Percentiles rank a stretch among this genome's conserved stretches.
phyloP scores from a whole-genome alignment of 2,797 vertebrate genomes.

The Syndactyla subalaris region DNA sequence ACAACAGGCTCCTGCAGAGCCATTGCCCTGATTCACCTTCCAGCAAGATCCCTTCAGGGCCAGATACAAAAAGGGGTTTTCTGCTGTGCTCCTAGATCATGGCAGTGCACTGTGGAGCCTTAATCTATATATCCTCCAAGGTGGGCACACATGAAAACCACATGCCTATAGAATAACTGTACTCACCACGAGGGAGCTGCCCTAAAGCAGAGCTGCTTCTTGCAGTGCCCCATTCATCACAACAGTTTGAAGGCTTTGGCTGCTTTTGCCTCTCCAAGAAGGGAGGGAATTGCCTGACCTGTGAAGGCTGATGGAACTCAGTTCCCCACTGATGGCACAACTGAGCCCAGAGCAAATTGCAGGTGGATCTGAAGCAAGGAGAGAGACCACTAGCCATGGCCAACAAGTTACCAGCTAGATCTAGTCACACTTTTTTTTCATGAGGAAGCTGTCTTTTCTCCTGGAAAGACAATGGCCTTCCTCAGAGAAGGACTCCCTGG shows the following conservation, averaged over 20 bases:
- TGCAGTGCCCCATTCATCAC: not conserved
- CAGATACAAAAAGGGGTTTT: not conserved
- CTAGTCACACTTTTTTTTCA: not conserved
- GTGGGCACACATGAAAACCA: not conserved
- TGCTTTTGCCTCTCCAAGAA: not conserved
- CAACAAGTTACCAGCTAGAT: not conserved
- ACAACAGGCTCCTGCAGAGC: slow-evolving; percentile 48
- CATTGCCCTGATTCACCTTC: slow-evolving; percentile 3
- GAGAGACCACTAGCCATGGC: not conserved
- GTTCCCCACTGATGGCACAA: not conserved
- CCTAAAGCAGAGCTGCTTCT: not conserved
- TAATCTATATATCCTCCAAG: not conserved
- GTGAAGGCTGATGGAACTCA: not conserved
- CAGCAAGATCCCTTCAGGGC: not conserved
- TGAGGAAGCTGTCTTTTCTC: not conserved
- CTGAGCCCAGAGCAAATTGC: not conserved
- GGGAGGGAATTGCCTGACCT: not conserved
- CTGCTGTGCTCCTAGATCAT: rapidly evolving
- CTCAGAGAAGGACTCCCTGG: not conserved
- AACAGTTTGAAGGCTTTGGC: not conserved
- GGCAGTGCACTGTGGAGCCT: not conserved
- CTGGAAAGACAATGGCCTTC: not conserved
- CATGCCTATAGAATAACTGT: not conserved
- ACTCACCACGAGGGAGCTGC: not conserved
- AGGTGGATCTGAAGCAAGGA: not conserved